Evolutionary conservation across 2,888 invertebrate species (phyloP), one percentile per base, ranked within the genome.

Genomic region (Ormia ochracea): DNA sequence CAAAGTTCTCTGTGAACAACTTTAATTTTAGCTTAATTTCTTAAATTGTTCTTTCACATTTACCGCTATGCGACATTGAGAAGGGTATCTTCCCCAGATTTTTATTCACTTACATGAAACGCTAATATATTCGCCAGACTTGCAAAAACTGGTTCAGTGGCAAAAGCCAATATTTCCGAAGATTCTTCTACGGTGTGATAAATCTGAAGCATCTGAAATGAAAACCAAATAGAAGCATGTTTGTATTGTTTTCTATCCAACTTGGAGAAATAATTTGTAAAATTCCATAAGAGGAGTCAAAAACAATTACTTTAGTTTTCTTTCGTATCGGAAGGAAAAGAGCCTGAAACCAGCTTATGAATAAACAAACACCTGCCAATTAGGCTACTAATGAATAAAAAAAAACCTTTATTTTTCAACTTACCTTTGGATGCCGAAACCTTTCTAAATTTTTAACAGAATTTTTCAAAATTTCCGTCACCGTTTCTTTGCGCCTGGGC

Each of bases 111-210:
- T 87, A 95, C 96, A 90, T 94, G 94, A 90, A 93, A 95, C 43
- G 96, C 94, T 85, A 98, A 91, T 81, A 98, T 94, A 90, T 97
- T 98, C 48, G 97, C 95, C 61, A 98, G 92, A 87, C 96, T 97
- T 12, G 95, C 96, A 78, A 95, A 91, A 12, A 98, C 94, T 0
- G 96, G 95, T 89, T 98, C 98, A 1, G 97, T 93, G n/a, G 96
- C 98, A 90, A 98, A 98, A 1, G 98, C 97, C 84, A 98, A 90
- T 2, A 97, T 96, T 85, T 97, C 95, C 56, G 94, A 91, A 81
- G 95, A 94, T 88, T 97, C 96, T 88, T 96, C 96, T 10, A 96
- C 91, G 0, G 93, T 91, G 85, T 95, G 94, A 78, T 94, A 90
- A 56, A 94, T 91, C 87, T 93, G 93, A 48, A 93, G 89, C 82